Conservation (phyloP, 2,113 vertebrate genomes). For the Colius striatus region DNA sequence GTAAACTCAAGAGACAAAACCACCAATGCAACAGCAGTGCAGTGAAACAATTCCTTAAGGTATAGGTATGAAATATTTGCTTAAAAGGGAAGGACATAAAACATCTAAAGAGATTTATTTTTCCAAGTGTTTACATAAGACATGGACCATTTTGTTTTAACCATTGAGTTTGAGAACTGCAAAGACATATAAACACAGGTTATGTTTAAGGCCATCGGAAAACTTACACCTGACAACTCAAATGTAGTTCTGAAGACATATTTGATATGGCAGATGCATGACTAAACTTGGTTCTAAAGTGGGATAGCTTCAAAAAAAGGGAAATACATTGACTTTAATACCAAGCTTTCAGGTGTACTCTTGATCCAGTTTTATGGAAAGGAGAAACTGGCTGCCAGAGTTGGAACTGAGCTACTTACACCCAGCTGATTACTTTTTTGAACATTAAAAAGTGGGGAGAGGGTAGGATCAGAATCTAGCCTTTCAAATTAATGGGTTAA, state of each 20-base stretch:
- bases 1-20: neutral
- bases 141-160: neutral
- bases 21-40: neutral
- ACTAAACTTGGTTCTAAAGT: neutral
- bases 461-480: neutral
- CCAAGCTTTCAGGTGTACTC: neutral
- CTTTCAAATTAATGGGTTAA: neutral
- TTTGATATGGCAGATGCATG: neutral
- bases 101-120: conserved; percentile 50
- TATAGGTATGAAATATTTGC: neutral
- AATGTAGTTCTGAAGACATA: neutral
- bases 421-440: neutral
- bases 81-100: conserved; percentile 40
- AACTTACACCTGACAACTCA: conserved; percentile 9
- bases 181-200: conserved; percentile 32
- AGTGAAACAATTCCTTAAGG: neutral
- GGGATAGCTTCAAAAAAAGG: neutral
- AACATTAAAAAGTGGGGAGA: neutral
- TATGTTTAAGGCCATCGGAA: conserved; percentile 58
- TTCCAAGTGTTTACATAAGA: conserved; percentile 38
- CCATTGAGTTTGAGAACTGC: neutral
- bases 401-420: neutral
- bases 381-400: neutral
- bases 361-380: neutral
- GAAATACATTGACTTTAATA: neutral